phyloP scores from a whole-genome alignment of 2,888 invertebrate genomes.

The Poecilobothrus nobilitatus region DNA sequence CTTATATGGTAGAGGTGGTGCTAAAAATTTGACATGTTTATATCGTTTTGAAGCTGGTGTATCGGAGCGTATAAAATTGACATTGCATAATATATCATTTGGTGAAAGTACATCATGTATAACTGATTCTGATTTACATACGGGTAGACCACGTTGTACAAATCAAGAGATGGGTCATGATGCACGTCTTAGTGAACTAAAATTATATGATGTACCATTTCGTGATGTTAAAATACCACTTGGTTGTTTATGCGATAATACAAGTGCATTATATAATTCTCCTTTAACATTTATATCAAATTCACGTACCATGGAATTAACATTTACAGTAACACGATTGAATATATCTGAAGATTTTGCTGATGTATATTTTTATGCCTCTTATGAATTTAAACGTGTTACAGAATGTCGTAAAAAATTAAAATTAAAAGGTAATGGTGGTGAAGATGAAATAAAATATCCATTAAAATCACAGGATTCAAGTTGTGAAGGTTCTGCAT shows the following conservation, averaged over 20 bases:
- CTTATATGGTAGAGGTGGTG: slow-evolving; percentile 76
- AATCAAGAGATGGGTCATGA: slow-evolving; percentile 36
- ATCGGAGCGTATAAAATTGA: slow-evolving; percentile 57
- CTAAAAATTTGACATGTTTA: slow-evolving; percentile 64
- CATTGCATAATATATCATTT: slow-evolving; percentile 63
- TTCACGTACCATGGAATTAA: slow-evolving; percentile 63
- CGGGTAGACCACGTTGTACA: slow-evolving; percentile 56
- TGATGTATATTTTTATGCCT: slow-evolving; percentile 68
- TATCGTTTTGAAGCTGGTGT: slow-evolving; percentile 64
- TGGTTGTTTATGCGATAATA: slow-evolving; percentile 74
- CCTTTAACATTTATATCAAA: slow-evolving; percentile 58
- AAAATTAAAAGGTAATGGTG: slow-evolving; percentile 55
- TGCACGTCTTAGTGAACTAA: slow-evolving; percentile 49
- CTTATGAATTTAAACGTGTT: slow-evolving; percentile 56
- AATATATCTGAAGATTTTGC: slow-evolving; percentile 73
- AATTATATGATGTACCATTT: slow-evolving; percentile 59
- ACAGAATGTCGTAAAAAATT: slow-evolving; percentile 58
- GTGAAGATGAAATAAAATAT: slow-evolving; percentile 56
- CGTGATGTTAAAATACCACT: slow-evolving; percentile 58
- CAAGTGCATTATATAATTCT: slow-evolving; percentile 49
- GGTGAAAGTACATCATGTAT: slow-evolving; percentile 58
- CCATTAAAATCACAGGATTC: slow-evolving; percentile 52
- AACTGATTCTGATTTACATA: slow-evolving; percentile 64
- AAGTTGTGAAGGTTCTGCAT: slow-evolving; percentile 50
- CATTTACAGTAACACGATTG: slow-evolving; percentile 64